These are phyloP conservation scores for Neofelis nebulosa DNA, from an alignment of 2,113 vertebrate genomes.

Conservation along the genomic window DNA sequence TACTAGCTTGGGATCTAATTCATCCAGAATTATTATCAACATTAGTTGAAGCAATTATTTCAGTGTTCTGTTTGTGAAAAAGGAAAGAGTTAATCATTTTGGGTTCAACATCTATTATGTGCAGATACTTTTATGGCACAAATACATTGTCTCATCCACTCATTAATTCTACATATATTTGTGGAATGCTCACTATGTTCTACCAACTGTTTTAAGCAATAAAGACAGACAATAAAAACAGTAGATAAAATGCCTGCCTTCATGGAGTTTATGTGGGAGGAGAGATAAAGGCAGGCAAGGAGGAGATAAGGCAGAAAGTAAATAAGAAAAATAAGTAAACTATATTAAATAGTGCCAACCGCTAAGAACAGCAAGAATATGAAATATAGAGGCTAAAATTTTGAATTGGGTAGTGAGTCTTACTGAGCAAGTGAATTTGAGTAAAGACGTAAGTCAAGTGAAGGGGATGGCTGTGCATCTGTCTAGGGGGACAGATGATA, in stretches of 20 bases:
- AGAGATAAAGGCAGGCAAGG: rapidly evolving
- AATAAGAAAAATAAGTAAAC: slow-evolving; percentile 16
- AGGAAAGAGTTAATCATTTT: not conserved
- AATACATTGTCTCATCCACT: not conserved
- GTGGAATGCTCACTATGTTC: not conserved
- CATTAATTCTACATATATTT: not conserved
- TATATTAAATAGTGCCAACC: not conserved
- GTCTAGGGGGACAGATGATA: not conserved
- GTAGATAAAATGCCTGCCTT: not conserved
- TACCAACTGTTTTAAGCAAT: not conserved
- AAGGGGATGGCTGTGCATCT: not conserved
- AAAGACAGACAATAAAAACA: not conserved
- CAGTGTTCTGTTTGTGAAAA: not conserved
- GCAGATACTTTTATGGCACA: not conserved
- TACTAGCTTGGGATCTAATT: not conserved
- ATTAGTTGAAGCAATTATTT: slow-evolving; percentile 3
- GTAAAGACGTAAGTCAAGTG: not conserved
- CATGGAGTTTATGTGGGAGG: rapidly evolving
- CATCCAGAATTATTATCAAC: not conserved
- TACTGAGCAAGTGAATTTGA: not conserved
- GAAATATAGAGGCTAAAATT: not conserved
- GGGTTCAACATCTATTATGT: not conserved
- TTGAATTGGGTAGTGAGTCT: not conserved
- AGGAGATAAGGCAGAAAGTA: not conserved
- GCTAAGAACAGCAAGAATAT: not conserved